These are phyloP conservation scores for Centrocercus urophasianus DNA, from an alignment of 2,113 vertebrate genomes.

Conservation along the genomic window DNA sequence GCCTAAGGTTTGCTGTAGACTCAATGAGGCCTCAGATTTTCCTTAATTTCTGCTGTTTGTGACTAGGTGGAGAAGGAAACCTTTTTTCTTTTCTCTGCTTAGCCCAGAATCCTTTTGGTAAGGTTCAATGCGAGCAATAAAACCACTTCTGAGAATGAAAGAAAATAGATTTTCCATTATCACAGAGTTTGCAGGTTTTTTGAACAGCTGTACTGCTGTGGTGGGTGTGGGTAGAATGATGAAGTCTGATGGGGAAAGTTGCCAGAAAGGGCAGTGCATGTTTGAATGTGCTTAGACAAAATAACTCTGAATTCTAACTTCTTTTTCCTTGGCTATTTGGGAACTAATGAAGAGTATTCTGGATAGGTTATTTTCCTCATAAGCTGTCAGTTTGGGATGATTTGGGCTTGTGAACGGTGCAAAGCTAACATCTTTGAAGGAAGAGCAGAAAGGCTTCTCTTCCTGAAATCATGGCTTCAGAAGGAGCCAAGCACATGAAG, in stretches of 20 bases:
- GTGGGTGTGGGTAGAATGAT: not conserved
- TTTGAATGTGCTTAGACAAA: not conserved
- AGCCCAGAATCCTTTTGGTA: not conserved
- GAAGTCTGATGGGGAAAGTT: not conserved
- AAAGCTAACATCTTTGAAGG: not conserved
- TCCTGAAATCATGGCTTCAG: not conserved
- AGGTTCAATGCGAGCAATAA: not conserved
- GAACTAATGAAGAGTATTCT: not conserved
- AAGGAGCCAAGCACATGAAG: not conserved
- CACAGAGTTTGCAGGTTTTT: not conserved
- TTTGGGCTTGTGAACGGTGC: not conserved
- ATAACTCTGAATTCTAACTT: not conserved
- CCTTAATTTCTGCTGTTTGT: not conserved
- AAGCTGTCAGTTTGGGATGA: not conserved
- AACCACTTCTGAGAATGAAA: not conserved
- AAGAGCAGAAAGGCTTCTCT: not conserved
- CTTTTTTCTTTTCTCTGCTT: not conserved
- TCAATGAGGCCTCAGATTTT: not conserved
- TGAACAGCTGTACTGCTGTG: constrained; percentile 5
- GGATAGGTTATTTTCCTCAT: not conserved
- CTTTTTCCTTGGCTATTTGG: not conserved
- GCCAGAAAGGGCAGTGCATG: not conserved
- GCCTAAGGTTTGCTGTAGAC: not conserved
- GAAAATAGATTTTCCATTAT: not conserved
- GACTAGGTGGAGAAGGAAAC: not conserved